Evolutionary conservation across 2,113 vertebrate species (phyloP).

Genomic region (Oncorhynchus clarkii): DNA sequence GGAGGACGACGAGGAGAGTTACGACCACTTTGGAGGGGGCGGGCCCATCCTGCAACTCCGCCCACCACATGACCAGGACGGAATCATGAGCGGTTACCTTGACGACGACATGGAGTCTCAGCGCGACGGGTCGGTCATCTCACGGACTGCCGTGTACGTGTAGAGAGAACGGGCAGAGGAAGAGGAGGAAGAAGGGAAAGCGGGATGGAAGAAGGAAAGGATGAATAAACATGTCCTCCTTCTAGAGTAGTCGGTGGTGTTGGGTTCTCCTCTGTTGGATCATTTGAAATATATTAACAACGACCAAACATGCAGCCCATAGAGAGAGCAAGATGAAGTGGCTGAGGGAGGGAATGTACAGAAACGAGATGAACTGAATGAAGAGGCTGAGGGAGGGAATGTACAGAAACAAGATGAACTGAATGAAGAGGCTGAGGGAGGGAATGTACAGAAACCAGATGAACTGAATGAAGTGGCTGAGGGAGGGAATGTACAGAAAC

Average conservation of each 20-base stretch:
- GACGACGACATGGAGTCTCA: conserved; percentile 93
- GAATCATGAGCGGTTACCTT: conserved; percentile 66
- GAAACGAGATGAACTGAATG: not conserved
- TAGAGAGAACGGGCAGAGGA: conserved; percentile 51
- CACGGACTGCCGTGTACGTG: conserved; percentile 86
- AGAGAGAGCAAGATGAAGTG: not conserved
- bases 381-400: conserved; percentile 9
- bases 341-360: conserved; percentile 8
- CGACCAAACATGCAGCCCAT: conserved; percentile 50
- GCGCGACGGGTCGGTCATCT: conserved; percentile 87
- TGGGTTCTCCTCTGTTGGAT: conserved; percentile 30
- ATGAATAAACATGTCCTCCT: not conserved
- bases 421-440: not conserved
- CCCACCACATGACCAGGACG: conserved; percentile 49
- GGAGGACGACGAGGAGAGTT: conserved; percentile 76
- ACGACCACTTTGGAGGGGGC: conserved; percentile 73
- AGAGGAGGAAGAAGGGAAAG: not conserved
- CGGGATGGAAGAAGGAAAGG: not conserved
- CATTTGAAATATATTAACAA: conserved; percentile 61
- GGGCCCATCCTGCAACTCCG: conserved; percentile 74
- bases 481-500: conserved; percentile 8
- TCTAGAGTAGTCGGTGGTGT: conserved; percentile 2
- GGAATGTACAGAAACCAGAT: conserved; percentile 4
- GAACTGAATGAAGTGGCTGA: not conserved
- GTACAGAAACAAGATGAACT: not conserved